Conservation (phyloP, 2,113 vertebrate genomes). For the Oryzias celebensis region DNA sequence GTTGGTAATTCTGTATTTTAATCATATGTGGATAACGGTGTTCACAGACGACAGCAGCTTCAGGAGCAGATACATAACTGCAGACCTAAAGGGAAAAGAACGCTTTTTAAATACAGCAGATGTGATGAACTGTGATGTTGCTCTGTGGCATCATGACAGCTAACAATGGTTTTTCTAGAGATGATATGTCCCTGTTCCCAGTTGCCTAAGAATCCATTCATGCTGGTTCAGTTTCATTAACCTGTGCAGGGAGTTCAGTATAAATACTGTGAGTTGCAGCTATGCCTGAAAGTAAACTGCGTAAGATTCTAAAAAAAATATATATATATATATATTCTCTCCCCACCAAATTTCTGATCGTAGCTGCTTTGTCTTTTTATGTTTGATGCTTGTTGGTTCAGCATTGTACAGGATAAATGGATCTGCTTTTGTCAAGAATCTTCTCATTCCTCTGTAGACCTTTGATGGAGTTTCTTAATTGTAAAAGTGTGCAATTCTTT, state of each 20-base stretch:
- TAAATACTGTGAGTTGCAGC: constrained; percentile 4
- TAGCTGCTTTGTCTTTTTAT: too few relatives aligned
- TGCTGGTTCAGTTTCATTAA: constrained; percentile 5
- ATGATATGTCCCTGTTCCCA: background rate
- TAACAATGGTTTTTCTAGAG: background rate
- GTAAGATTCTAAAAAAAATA: too few relatives aligned
- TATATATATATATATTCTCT: too few relatives aligned
- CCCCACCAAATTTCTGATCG: too few relatives aligned
- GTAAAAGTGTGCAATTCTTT: too few relatives aligned
- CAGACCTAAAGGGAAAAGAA: background rate
- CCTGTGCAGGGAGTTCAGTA: constrained; percentile 1
- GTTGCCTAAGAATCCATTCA: background rate
- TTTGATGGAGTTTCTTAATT: too few relatives aligned
- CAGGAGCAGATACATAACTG: background rate
- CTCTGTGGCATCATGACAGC: background rate
- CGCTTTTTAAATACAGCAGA: background rate
- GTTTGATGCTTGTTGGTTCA: too few relatives aligned
- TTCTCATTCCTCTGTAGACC: too few relatives aligned
- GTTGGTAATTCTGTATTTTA: constrained; percentile 14
- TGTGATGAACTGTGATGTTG: background rate
- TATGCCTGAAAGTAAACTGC: background rate
- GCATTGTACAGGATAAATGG: too few relatives aligned
- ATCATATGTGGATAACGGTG: too few relatives aligned
- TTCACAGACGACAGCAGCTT: too few relatives aligned
- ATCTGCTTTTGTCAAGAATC: too few relatives aligned